Evolutionary conservation across 2,797 vertebrate genomes (phyloP).

Genomic region (Pipistrellus pipistrellus): DNA sequence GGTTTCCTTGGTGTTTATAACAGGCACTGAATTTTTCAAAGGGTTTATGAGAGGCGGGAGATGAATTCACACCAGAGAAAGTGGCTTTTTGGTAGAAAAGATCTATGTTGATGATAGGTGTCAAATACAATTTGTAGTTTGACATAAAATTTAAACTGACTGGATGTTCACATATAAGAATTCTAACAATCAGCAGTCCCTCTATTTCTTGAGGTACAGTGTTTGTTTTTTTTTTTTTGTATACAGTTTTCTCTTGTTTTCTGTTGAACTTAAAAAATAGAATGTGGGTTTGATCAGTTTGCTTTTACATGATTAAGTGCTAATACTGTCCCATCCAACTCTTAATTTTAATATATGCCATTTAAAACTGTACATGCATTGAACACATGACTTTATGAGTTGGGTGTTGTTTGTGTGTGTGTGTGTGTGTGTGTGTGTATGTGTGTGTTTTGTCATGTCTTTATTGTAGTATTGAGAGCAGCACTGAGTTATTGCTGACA

Average conservation of each 20-base stretch:
- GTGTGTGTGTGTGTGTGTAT: not conserved
- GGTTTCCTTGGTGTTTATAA: constrained; percentile 46
- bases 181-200: constrained; percentile 25
- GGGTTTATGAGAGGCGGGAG: not conserved
- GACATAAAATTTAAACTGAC: constrained; percentile 53
- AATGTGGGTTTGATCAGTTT: not conserved
- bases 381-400: constrained; percentile 57
- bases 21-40: constrained; percentile 10
- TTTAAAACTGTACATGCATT: constrained; percentile 70
- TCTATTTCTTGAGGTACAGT: constrained; percentile 20
- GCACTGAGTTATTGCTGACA: constrained; percentile 72
- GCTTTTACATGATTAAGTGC: not conserved
- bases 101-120: constrained; percentile 3
- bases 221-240: not conserved
- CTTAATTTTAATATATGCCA: constrained; percentile 42
- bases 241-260: constrained; percentile 13
- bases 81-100: constrained; percentile 18
- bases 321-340: not conserved
- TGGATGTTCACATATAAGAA: constrained; percentile 60
- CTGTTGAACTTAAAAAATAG: constrained; percentile 11
- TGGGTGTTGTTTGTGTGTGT: constrained; percentile 25
- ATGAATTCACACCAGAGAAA: constrained; percentile 50
- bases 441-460: constrained; percentile 65
- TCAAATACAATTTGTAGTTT: constrained; percentile 68
- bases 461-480: constrained; percentile 65